phyloP scores from a whole-genome alignment of 2,888 invertebrate species.

The Dynastes tityus region DNA sequence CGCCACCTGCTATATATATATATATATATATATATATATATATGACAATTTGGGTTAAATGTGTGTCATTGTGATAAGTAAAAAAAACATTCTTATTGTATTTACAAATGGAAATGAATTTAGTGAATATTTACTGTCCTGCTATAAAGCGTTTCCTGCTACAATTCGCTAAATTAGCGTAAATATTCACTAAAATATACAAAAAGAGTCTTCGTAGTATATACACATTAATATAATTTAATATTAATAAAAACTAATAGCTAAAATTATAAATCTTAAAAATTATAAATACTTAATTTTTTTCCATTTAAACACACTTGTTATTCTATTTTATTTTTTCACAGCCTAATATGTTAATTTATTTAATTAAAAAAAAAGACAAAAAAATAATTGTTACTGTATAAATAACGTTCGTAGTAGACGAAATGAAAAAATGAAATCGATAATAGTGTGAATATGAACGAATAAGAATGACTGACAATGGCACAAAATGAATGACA shows the following conservation, averaged over 20 bases:
- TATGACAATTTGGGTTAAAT: background rate
- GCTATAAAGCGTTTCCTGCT: background rate
- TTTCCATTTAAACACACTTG: constrained; percentile 54
- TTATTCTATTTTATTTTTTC: constrained; percentile 56
- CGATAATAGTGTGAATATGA: constrained; percentile 44
- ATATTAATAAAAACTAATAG: constrained; percentile 20
- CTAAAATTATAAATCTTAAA: constrained; percentile 45
- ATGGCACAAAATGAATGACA: constrained; percentile 49
- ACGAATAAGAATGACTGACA: constrained; percentile 23
- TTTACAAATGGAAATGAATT: constrained; percentile 1
- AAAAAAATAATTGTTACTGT: constrained; percentile 27
- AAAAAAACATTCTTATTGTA: background rate
- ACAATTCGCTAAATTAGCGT: background rate
- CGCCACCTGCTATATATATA: too few species aligned
- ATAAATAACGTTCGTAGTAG: constrained; percentile 29
- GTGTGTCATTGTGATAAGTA: background rate
- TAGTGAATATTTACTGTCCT: background rate
- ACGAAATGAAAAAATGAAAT: constrained; percentile 50
- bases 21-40: too few species aligned
- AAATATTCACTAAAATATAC: constrained; percentile 24
- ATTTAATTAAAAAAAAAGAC: constrained; percentile 51
- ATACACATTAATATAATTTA: constrained; percentile 29
- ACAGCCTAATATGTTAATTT: constrained; percentile 54
- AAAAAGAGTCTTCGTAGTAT: constrained; percentile 6
- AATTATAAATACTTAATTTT: constrained; percentile 52